phyloP scores from a whole-genome alignment of 92 coral and sea anemone species.

The Pocillopora meandrina region DNA sequence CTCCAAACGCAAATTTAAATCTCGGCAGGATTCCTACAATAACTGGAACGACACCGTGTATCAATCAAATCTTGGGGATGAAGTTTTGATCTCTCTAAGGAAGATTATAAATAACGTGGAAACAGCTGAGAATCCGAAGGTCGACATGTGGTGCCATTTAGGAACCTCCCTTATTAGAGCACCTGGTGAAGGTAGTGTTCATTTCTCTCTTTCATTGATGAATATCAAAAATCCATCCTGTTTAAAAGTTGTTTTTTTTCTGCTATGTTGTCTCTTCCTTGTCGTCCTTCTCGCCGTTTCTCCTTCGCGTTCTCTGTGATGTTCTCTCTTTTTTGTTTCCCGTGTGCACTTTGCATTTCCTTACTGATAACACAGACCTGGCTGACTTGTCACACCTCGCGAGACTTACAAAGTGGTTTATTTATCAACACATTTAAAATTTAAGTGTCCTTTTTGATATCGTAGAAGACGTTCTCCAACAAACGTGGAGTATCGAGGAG shows the following conservation, averaged over 20 bases:
- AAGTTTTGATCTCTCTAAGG: slow-evolving; percentile 10
- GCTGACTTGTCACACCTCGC: too few relatives aligned
- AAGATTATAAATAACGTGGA: slow-evolving; percentile 3
- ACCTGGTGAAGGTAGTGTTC: slow-evolving; percentile 27
- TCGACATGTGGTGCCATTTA: slow-evolving; percentile 49
- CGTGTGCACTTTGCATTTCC: too few relatives aligned
- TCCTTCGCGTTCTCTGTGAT: too few relatives aligned
- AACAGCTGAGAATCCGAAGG: not conserved
- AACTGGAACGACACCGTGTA: not conserved
- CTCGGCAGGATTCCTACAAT: slow-evolving; percentile 2
- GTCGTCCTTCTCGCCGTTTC: too few relatives aligned
- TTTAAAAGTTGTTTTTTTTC: too few relatives aligned
- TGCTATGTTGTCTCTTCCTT: too few relatives aligned
- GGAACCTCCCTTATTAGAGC: slow-evolving; percentile 21
- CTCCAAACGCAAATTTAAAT: not conserved
- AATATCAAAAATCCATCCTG: too few relatives aligned
- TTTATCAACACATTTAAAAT: too few relatives aligned
- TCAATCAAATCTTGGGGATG: not conserved
- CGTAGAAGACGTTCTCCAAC: not conserved
- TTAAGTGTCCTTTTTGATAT: too few relatives aligned
- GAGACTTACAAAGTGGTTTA: too few relatives aligned
- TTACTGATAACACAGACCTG: too few relatives aligned
- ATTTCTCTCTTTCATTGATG: not conserved
- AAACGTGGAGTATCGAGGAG: slow-evolving; percentile 4
- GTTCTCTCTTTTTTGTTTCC: too few relatives aligned